A percentile compares a stretch with the other conserved stretches of the same genome.
These are phyloP conservation scores for Sicus ferrugineus DNA, from an alignment of 2,888 invertebrate species.

Conservation along the genomic window DNA sequence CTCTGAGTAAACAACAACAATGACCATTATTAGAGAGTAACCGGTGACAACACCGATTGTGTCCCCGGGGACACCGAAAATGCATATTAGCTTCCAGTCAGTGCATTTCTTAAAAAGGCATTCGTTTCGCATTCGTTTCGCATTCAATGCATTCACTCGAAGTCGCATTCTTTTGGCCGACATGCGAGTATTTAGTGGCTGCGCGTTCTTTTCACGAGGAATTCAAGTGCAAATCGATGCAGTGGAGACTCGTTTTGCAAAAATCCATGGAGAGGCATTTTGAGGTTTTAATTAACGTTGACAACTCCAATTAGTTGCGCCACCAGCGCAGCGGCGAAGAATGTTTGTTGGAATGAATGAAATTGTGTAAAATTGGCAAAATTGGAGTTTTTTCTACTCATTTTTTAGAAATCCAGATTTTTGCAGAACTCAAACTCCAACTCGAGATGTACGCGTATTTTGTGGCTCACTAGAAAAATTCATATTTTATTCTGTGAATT, in stretches of 20 bases:
- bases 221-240: slow-evolving; percentile 5
- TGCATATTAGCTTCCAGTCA: slow-evolving; percentile 29
- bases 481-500: too few species aligned
- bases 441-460: too few species aligned
- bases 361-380: too few species aligned
- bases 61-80: neutral
- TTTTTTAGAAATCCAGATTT: too few species aligned
- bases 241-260: neutral
- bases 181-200: neutral
- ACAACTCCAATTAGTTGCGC: too few species aligned
- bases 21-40: neutral
- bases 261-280: neutral
- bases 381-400: neutral
- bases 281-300: too few species aligned
- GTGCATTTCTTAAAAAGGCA: slow-evolving; percentile 14
- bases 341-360: too few species aligned
- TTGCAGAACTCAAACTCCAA: too few species aligned
- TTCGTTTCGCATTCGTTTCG: neutral
- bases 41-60: neutral
- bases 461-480: too few species aligned
- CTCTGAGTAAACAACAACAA: neutral
- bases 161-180: neutral
- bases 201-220: neutral
- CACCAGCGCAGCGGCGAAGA: too few species aligned
- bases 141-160: neutral